Evolutionary conservation across 2,113 vertebrate species (phyloP), one percentile per base, ranked within the genome.

Genomic region (Bubalus kerabau): DNA sequence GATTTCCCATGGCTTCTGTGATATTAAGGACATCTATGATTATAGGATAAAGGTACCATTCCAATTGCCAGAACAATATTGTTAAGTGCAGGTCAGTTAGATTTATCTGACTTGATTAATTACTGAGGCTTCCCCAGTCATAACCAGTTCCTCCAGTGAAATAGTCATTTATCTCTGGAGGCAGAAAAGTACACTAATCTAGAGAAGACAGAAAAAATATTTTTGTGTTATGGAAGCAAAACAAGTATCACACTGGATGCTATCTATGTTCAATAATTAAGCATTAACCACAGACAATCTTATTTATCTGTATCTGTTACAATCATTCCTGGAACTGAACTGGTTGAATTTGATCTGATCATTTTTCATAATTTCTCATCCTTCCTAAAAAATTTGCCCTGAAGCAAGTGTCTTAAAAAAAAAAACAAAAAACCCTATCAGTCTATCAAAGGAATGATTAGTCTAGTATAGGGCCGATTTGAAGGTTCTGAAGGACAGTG

Each of bases 321-420:
- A 85, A 78, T 94, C 56, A 95, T 96, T 93, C 78, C 91, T 93
- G 88, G 48, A 96, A 97, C 40, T 96, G 88, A 96, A 92, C 1
- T 94, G 57, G 85, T 48, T 78, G 87, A 67, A 95, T 81, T 8
- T 90, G 87, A 97, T 87, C 23, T 88, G 64, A 62, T 95, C 48
- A 52, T 91, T 92, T 92, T 89, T 67, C 93, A 94, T 46, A 95
- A 97, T 93, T 96, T 93, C 43, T 95, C 64, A 93, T 92, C 76
- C 16, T 96, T 96, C 80, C 78, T 93, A 86, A 95, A 87, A 87
- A 89, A 85, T 57, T 43, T 23, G 85, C 43, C 24, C 5, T 50
- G 86, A 91, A 28, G 30, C 59, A 90, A 67, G 85, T 87, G 67
- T 87, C 11, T 36, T 36, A 97, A 96, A 40, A 56, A 56, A 94